Percentiles rank a stretch among this genome's conserved stretches.
Evolutionary conservation across 2,113 vertebrate genomes (phyloP).

Genomic region (Charina bottae): DNA sequence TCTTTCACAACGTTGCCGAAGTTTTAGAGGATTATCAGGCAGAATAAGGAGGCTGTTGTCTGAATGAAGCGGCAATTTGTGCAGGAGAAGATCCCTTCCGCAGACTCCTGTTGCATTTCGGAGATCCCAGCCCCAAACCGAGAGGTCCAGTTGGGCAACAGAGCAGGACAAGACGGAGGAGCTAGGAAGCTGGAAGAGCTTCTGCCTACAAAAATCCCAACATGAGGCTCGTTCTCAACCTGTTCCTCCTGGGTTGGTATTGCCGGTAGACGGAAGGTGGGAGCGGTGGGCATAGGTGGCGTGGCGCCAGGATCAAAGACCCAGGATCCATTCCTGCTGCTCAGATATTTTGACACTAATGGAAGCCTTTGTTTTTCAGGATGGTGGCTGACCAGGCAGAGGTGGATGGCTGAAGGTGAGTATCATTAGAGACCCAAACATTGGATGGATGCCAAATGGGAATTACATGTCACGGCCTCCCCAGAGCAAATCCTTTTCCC

Average conservation of each 20-base stretch:
- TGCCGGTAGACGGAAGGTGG: no score
- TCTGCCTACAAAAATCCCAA: neutral
- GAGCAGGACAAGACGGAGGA: neutral
- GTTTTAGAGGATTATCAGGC: neutral
- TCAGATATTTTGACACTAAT: neutral
- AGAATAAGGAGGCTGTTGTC: neutral
- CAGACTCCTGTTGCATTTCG: neutral
- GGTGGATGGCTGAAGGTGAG: neutral
- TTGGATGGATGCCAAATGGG: neutral
- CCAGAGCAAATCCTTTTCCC: neutral
- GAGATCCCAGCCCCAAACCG: neutral
- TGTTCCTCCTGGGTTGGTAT: constrained; percentile 15
- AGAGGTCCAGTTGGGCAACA: neutral
- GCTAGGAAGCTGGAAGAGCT: neutral
- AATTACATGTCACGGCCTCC: neutral
- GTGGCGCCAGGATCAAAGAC: neutral
- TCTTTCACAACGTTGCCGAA: neutral
- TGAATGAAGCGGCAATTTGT: neutral
- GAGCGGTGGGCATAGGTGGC: neutral
- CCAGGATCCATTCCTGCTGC: neutral
- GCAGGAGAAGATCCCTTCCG: neutral
- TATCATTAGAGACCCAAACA: neutral
- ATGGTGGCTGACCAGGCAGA: constrained; percentile 5
- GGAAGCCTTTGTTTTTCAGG: constrained; percentile 6
- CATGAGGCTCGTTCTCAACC: neutral